Evolutionary conservation across 2,888 invertebrate species (phyloP), one percentile per base, ranked within the genome.

Genomic region (Chalcosyrphus nemorum): DNA sequence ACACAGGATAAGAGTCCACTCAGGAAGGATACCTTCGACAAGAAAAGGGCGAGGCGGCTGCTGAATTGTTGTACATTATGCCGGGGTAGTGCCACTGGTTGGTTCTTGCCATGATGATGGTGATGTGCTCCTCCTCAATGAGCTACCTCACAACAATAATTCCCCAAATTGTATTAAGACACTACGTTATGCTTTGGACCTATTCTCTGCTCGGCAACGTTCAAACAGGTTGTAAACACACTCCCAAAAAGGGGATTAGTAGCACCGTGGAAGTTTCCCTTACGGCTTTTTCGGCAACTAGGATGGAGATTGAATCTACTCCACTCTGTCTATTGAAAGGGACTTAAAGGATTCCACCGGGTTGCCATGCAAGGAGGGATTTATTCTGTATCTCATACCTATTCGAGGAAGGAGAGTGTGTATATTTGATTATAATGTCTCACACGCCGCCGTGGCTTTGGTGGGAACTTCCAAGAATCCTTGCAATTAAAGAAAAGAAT

Each of bases 221-320:
- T 74, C 54, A 54, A 74, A 74, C 63, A 72, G 72, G 72, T 63
- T 72, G 72, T 61, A 72, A 61, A 61, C 61, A 63, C 41, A 54
- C 43, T 63, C 21, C 52, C 61, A 43, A 52, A 43, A 52, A 19
- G 41, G 56, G 56, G 74, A 74, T 74, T 65, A 65, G 56, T 13
- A 63, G 52, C 63, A 19, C 27, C 41, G 29, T 61, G 50, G 11
- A 50, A 41, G 52, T 15, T 35, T 56, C 15, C 11, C 54, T 35
- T 32, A 35, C 11, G 54, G 24, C 29, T 52, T 41, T 29, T 35
- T 15, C 6, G 1, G 35, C 32, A 21, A 21, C 45, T 15, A 45
- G n/a, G 13, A 11, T n/a, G 5, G 57, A n/a, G 19, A 61, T 43
- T 54, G 50, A 43, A 63, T 72, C 13, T 72, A 32, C 41, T n/a